A percentile compares a stretch with the other conserved stretches of the same genome.
Evolutionary conservation across 2,888 invertebrate species (phyloP).

Genomic region (Diabrotica balteata): DNA sequence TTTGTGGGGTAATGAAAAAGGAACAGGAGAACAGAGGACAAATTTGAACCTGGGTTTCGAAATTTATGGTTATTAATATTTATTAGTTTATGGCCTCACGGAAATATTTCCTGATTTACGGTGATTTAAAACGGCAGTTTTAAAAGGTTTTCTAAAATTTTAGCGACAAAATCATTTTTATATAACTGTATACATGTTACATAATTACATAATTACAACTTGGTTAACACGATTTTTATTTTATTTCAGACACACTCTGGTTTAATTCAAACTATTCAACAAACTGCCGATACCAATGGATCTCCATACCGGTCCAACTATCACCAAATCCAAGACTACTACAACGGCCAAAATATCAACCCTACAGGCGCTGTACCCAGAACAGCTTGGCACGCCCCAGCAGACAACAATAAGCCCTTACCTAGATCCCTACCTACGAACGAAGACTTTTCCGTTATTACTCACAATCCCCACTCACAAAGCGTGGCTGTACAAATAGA

Average conservation of each 20-base stretch:
- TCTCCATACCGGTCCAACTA: constrained; percentile 65
- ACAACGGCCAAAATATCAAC: constrained; percentile 51
- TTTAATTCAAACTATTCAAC: constrained; percentile 61
- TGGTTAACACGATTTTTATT: not conserved
- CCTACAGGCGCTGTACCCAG: constrained; percentile 57
- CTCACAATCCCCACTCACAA: constrained; percentile 22
- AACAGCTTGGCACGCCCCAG: constrained; percentile 58
- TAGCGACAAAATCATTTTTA: too few species aligned
- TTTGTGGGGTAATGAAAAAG: too few species aligned
- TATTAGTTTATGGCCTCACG: too few species aligned
- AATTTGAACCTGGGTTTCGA: too few species aligned
- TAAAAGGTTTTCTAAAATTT: too few species aligned
- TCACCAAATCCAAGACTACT: constrained; percentile 64
- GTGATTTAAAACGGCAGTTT: too few species aligned
- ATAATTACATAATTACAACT: too few species aligned
- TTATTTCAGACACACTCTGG: constrained; percentile 53
- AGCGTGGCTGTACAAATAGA: constrained; percentile 68
- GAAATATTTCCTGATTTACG: too few species aligned
- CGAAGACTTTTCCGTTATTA: constrained; percentile 41
- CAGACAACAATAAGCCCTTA: constrained; percentile 47
- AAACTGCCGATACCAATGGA: constrained; percentile 59
- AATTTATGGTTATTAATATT: too few species aligned
- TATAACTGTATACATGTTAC: too few species aligned
- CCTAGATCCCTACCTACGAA: constrained; percentile 53
- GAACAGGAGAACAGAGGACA: too few species aligned